phyloP scores from a whole-genome alignment of 2,888 invertebrate genomes.

The Strigamia crassipes region DNA sequence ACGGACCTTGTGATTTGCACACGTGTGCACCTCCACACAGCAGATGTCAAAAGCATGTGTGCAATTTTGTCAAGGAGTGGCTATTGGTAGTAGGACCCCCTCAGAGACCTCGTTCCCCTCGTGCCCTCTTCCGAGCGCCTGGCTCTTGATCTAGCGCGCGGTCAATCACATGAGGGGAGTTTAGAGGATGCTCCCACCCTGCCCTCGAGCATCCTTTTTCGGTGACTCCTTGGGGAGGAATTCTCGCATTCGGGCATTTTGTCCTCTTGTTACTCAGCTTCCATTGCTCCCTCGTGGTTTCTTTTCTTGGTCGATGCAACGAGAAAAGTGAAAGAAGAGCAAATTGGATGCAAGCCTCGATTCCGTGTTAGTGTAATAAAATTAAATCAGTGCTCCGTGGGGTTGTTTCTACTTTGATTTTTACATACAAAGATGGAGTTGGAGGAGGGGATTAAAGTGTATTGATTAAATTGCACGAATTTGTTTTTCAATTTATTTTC shows the following conservation, averaged over 20 bases:
- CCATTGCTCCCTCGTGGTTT: constrained; percentile 20
- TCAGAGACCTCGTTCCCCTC: not conserved
- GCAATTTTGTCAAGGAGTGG: constrained; percentile 29
- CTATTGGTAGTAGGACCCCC: not conserved
- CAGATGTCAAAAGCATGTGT: constrained; percentile 27
- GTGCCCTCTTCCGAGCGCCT: not conserved
- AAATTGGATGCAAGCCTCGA: constrained; percentile 36
- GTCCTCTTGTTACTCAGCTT: constrained; percentile 15
- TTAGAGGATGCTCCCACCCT: constrained; percentile 14
- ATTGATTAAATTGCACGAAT: constrained; percentile 19
- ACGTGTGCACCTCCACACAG: not conserved
- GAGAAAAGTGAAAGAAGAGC: constrained; percentile 23
- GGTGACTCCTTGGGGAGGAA: constrained; percentile 24
- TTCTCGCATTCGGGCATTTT: constrained; percentile 8
- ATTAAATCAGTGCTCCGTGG: constrained; percentile 38
- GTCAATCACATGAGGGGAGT: constrained; percentile 33
- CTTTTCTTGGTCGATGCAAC: not conserved
- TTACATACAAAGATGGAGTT: constrained; percentile 19
- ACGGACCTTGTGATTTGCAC: not conserved
- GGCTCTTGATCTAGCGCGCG: constrained; percentile 23
- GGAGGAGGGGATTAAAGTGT: constrained; percentile 13
- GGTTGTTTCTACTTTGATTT: constrained; percentile 34
- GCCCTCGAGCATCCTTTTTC: constrained; percentile 31
- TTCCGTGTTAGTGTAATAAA: constrained; percentile 27
- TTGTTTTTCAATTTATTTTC: constrained; percentile 7